A percentile compares a stretch with the other conserved stretches of the same genome.
These are phyloP conservation scores for Blastobasis adustella DNA, from an alignment of 2,888 invertebrate species.

Conservation along the genomic window DNA sequence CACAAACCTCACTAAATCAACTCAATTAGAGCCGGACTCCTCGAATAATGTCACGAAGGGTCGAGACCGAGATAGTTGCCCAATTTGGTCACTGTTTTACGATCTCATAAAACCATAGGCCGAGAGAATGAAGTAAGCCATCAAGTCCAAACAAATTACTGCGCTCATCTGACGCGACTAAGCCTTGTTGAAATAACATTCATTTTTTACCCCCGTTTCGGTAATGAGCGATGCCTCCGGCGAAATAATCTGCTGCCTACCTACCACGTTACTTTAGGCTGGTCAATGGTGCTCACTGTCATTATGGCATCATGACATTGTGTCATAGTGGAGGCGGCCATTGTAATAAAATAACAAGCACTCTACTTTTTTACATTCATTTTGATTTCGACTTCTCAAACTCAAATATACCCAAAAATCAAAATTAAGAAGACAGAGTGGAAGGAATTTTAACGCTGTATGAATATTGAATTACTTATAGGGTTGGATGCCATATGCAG, in stretches of 20 bases:
- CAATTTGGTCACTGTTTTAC: constrained; percentile 21
- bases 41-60: constrained; percentile 4
- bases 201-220: constrained; percentile 31
- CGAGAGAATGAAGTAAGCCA: constrained; percentile 30
- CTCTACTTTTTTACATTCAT: no score
- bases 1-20: no score
- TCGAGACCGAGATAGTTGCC: constrained; percentile 12
- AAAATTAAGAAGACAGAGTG: no score
- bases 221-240: constrained; percentile 38
- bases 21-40: no score
- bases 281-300: constrained; percentile 31
- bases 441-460: no score
- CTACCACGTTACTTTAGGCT: constrained; percentile 26
- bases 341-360: no score
- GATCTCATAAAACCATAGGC: constrained; percentile 24
- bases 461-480: no score
- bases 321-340: no score
- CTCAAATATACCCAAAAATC: no score
- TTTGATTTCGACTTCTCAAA: no score
- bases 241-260: constrained; percentile 24
- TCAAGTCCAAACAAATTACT: constrained; percentile 30
- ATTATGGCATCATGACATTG: constrained; percentile 31
- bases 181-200: constrained; percentile 26
- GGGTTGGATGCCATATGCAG: no score
- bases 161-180: constrained; percentile 20